Evolutionary conservation across 1,140 invertebrate species (phyloP), one percentile per base, ranked within the genome.

Genomic region (Platorchestia sp.): DNA sequence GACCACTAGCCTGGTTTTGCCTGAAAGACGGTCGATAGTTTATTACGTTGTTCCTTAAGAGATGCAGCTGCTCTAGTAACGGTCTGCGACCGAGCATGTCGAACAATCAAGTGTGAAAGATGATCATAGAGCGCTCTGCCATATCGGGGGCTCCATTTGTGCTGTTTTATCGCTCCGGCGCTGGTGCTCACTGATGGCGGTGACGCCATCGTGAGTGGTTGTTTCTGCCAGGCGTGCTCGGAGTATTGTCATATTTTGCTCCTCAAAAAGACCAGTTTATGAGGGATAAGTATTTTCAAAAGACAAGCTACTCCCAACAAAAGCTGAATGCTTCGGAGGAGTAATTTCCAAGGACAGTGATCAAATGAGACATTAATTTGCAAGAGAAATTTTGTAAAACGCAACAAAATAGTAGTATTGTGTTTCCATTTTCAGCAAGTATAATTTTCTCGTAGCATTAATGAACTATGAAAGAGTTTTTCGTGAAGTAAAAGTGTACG

Each of bases 21-120:
- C 87, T 89, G 87, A 42, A 19, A 89, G n/a, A 75, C 59, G 59
- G 59, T 36, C 59, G 59, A 75, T 75, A 75, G 59, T 75, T 75
- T 75, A 89, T 44, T 89, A 42, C 87, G 36, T 89, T 6, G 27
- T 89, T 89, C 41, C 43, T 27, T 44, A 89, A 36, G 41, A 89
- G 87, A 44, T 44, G 87, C 87, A 89, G 87, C 87, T 89, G 87
- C 87, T 89, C 87, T 42, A 89, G 87, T 89, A 89, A 89, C 87
- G 87, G 87, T 89, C 41, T 89, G 6, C 87, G 87, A 89, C 87
- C 87, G 27, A 89, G 87, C 87, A 89, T 89, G 27, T 89, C 87
- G 87, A 41, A 89, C 87, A 36, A 89, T 44, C 3, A 27, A 89
- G 87, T 42, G 41, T 89, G 87, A 89, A 41, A 14, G 87, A 89